These are phyloP conservation scores for Hypomecis punctinalis DNA, from an alignment of 2,888 invertebrate species.

Conservation along the genomic window DNA sequence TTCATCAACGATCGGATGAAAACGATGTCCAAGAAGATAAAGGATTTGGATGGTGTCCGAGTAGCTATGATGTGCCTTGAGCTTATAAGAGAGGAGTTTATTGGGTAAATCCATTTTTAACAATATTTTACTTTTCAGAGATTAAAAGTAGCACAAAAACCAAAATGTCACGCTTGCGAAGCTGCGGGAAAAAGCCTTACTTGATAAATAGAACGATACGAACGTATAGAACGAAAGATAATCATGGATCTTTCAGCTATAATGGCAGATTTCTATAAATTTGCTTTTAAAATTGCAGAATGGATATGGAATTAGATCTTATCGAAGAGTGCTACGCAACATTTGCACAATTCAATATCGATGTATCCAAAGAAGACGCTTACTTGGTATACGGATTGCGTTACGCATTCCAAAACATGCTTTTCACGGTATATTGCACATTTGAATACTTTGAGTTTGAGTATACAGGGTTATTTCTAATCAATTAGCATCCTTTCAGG, in stretches of 20 bases:
- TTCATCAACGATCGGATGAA: slow-evolving; percentile 92
- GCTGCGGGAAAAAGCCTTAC: no score
- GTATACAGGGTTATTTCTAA: no score
- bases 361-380: slow-evolving; percentile 90
- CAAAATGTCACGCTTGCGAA: not conserved
- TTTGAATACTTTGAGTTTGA: not conserved
- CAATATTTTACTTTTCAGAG: no score
- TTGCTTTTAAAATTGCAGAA: slow-evolving; percentile 59
- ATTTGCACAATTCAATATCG: slow-evolving; percentile 87
- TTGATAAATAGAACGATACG: no score
- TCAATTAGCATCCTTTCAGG: no score
- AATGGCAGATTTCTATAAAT: not conserved
- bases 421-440: slow-evolving; percentile 86
- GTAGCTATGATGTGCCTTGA: slow-evolving; percentile 92
- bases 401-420: slow-evolving; percentile 91
- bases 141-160: no score
- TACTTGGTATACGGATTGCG: slow-evolving; percentile 92
- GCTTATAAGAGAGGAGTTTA: slow-evolving; percentile 90
- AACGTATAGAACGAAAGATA: not conserved
- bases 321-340: slow-evolving; percentile 93
- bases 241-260: no score
- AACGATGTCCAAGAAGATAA: slow-evolving; percentile 88
- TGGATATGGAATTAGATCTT: slow-evolving; percentile 90
- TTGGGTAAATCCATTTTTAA: slow-evolving; percentile 73
- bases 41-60: slow-evolving; percentile 92